Percentiles rank a stretch among this genome's conserved stretches.
These are phyloP conservation scores for Boleophthalmus pectinirostris DNA, from an alignment of 2,113 vertebrate genomes.

Conservation along the genomic window DNA sequence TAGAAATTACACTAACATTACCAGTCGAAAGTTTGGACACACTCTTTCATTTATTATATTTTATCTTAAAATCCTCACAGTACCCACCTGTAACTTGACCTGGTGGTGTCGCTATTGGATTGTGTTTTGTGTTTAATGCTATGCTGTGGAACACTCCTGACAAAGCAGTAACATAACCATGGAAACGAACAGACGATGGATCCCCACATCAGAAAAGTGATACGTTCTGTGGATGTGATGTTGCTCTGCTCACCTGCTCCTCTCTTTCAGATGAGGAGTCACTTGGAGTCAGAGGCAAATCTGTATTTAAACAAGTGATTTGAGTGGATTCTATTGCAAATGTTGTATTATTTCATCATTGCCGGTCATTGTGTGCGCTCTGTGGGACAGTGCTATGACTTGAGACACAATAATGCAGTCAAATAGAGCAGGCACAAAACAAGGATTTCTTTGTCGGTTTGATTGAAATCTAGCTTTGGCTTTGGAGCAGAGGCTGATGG, in stretches of 20 bases:
- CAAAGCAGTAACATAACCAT: no score
- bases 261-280: slow-evolving; percentile 91
- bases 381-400: slow-evolving; percentile 47
- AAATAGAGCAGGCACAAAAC: slow-evolving; percentile 26
- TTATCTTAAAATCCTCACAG: no score
- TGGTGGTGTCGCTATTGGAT: no score
- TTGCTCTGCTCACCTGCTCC: slow-evolving; percentile 82
- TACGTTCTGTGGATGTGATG: slow-evolving; percentile 42
- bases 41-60: no score
- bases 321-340: slow-evolving; percentile 48
- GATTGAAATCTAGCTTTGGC: slow-evolving; percentile 50
- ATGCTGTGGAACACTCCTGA: no score
- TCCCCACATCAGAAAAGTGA: background rate
- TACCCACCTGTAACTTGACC: no score
- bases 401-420: slow-evolving; percentile 31
- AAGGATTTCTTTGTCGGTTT: slow-evolving; percentile 54
- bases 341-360: slow-evolving; percentile 31
- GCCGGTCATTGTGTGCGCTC: slow-evolving; percentile 46
- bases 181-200: no score
- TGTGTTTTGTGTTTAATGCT: no score
- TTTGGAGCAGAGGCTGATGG: slow-evolving; percentile 34
- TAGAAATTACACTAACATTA: no score
- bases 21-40: no score
- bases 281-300: slow-evolving; percentile 85
- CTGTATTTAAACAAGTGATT: slow-evolving; percentile 79